Evolutionary conservation across 2,113 vertebrate genomes (phyloP), one percentile per base, ranked within the genome.

Genomic region (Ammodytes dubius): DNA sequence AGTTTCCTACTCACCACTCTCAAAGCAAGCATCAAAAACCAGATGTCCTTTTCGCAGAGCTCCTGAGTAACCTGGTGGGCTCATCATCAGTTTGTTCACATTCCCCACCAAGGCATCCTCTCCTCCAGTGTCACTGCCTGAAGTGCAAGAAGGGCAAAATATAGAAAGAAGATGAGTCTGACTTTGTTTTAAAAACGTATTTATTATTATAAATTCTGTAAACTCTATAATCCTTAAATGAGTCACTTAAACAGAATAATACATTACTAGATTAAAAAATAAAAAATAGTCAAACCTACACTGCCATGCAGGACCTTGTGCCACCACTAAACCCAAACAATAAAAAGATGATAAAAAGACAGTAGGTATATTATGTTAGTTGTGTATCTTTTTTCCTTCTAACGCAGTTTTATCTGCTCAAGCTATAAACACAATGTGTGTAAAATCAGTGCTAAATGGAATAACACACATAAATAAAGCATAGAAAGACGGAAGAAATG

Each of bases 21-120:
- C 98, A 93, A 99, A 99, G 90, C 97, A 99, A 85, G 98, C 98
- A 84, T 99, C 98, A 93, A 99, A 99, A 66, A 97, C 83, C 78
- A 99, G 96, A 90, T 99, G 97, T 90, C 98, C 98, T 93, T 96
- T 99, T 73, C 95, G 96, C 58, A 93, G 94, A 7, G 90, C 90
- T 83, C 97, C 98, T 61, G 91, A 91, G 81, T 96, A 96, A 64
- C 96, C 98, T 79, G 90, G 87, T 79, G 97, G 97, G 75, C 95
- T 92, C 85, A 97, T 95, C 5, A 84, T 63, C 77, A 96, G 94
- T 88, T 99, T 99, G 95, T 88, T 99, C 78, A 99, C 96, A 0
- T 99, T 99, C 35, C 97, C 97, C 84, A 97, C 96, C 80, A 99
- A 95, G 71, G 92, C 94, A 61, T 98, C 97, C n/a, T 98, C 97